A percentile compares a stretch with the other conserved stretches of the same genome.
These are phyloP conservation scores for Neostethus bicornis DNA, from an alignment of 2,797 vertebrate species.

Conservation along the genomic window DNA sequence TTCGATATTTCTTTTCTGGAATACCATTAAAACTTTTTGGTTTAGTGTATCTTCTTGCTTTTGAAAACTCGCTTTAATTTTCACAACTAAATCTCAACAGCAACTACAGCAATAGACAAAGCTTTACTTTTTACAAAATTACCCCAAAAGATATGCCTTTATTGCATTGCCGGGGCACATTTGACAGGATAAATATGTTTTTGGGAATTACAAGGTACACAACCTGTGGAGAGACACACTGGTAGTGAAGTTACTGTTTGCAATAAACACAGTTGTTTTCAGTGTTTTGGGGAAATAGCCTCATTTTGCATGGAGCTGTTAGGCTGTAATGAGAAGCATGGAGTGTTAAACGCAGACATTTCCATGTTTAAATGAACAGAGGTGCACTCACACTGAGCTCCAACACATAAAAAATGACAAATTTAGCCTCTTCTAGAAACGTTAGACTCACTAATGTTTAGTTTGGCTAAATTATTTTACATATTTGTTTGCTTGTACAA, in stretches of 20 bases:
- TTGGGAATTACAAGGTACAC: neutral
- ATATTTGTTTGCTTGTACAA: neutral
- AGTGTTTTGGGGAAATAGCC: neutral
- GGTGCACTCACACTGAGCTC: neutral
- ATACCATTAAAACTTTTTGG: neutral
- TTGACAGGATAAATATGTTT: no score
- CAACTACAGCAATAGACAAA: neutral
- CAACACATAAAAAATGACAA: no score
- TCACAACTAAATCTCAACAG: neutral
- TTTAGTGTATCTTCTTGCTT: neutral
- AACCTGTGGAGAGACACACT: neutral
- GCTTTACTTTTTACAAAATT: neutral
- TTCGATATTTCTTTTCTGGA: neutral
- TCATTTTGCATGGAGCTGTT: neutral
- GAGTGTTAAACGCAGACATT: neutral
- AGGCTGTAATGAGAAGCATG: neutral
- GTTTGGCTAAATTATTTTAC: neutral
- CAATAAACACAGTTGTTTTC: neutral
- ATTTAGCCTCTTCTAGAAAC: no score
- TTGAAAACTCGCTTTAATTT: neutral
- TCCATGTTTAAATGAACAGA: neutral
- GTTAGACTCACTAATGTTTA: no score
- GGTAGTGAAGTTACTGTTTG: slow-evolving; percentile 15
- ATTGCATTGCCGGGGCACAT: no score
- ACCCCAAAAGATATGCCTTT: no score